Percentiles rank a stretch among this genome's conserved stretches.
Evolutionary conservation across 2,888 invertebrate species (phyloP).

Genomic region (Euplagia quadripunctaria): DNA sequence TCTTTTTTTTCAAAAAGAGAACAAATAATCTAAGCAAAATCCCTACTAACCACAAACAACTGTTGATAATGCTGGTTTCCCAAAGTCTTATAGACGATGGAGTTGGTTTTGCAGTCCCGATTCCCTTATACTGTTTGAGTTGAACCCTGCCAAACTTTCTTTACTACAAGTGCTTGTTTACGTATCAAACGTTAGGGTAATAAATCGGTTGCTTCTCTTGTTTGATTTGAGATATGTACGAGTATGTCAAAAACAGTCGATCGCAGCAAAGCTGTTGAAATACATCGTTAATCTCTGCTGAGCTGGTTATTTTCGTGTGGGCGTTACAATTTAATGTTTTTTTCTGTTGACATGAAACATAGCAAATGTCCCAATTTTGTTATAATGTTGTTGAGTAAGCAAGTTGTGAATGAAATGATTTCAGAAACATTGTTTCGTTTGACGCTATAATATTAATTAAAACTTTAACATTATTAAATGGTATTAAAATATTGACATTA

Average conservation of each 20-base stretch:
- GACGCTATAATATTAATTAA: background rate
- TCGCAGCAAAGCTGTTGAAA: constrained; percentile 21
- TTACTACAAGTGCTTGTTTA: background rate
- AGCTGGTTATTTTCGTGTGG: constrained; percentile 21
- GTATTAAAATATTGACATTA: no score
- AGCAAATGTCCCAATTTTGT: constrained; percentile 1
- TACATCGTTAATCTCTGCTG: constrained; percentile 25
- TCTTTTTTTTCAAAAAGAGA: background rate
- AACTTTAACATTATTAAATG: no score
- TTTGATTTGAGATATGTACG: background rate
- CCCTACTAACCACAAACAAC: no score
- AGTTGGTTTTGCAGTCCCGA: no score
- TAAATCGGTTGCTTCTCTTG: constrained; percentile 16
- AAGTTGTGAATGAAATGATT: background rate
- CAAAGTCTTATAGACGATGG: background rate
- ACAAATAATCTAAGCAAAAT: background rate
- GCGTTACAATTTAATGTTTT: constrained; percentile 24
- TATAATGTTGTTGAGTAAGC: background rate
- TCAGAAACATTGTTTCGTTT: background rate
- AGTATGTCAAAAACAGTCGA: background rate
- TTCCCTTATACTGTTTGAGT: background rate
- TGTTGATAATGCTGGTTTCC: no score
- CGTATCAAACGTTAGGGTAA: background rate
- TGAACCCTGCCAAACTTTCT: background rate
- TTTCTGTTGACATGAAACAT: constrained; percentile 1